Evolutionary conservation across 2,113 vertebrate species (phyloP).

Genomic region (Hassar affinis): DNA sequence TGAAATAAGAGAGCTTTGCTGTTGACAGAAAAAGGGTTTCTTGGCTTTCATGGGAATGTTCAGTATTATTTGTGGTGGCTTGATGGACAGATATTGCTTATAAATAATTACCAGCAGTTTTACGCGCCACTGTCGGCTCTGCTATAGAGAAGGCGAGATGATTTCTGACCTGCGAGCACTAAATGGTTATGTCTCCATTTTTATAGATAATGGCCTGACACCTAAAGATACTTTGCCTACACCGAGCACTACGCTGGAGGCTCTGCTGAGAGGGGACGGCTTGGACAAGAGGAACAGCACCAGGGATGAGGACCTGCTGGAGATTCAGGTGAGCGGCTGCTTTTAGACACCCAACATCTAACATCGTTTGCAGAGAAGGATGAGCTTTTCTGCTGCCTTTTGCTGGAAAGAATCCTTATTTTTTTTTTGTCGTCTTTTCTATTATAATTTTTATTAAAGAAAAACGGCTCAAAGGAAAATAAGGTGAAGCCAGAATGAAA

Average conservation of each 20-base stretch:
- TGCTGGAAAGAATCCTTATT: neutral
- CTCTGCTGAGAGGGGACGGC: slow-evolving; percentile 73
- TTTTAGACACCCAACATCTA: neutral
- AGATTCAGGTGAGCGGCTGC: slow-evolving; percentile 83
- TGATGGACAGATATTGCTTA: neutral
- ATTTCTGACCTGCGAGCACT: neutral
- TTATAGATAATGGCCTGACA: slow-evolving; percentile 68
- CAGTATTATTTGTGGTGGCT: neutral
- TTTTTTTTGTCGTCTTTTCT: neutral
- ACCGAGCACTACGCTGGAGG: slow-evolving; percentile 91
- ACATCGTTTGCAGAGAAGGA: neutral
- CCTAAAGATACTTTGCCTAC: slow-evolving; percentile 69
- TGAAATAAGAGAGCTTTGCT: neutral
- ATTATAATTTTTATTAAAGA: too few species aligned
- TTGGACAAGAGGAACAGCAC: slow-evolving; percentile 87
- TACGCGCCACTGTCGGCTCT: neutral
- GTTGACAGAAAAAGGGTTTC: neutral
- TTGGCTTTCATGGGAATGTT: neutral
- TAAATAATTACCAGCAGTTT: slow-evolving; percentile 3
- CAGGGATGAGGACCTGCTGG: slow-evolving; percentile 92
- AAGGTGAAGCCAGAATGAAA: too few species aligned
- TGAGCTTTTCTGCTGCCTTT: neutral
- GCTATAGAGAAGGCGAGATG: neutral
- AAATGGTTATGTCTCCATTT: neutral
- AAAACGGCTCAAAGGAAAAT: too few species aligned